Evolutionary conservation across 1,140 invertebrate genomes (phyloP).

Genomic region (Orchestia grillus): DNA sequence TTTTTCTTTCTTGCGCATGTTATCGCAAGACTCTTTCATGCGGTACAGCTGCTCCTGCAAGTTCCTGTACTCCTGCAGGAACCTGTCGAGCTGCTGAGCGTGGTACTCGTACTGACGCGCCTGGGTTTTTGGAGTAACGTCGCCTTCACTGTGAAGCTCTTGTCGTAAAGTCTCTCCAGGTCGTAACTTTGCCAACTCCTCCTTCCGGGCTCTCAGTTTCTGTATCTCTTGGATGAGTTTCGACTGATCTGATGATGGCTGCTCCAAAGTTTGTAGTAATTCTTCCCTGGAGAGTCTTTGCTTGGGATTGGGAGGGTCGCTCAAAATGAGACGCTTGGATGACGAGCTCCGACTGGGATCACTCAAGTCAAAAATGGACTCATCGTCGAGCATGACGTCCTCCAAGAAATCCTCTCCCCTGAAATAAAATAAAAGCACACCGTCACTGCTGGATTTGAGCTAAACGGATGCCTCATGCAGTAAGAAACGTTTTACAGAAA

Average conservation of each 20-base stretch:
- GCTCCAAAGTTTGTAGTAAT: conserved; percentile 40
- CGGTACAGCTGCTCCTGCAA: conserved; percentile 81
- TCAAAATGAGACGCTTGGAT: conserved; percentile 49
- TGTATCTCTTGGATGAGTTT: conserved; percentile 56
- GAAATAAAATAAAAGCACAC: neutral
- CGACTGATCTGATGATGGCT: conserved; percentile 56
- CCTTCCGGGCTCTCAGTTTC: conserved; percentile 55
- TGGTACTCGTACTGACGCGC: conserved; percentile 78
- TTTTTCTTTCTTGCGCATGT: conserved; percentile 67
- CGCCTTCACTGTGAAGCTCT: conserved; percentile 30
- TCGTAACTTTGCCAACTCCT: conserved; percentile 53
- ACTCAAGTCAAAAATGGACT: conserved; percentile 55
- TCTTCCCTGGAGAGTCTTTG: conserved; percentile 50
- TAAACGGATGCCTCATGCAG: neutral
- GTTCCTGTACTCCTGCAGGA: conserved; percentile 81
- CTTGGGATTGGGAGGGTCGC: conserved; percentile 53
- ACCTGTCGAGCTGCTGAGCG: conserved; percentile 81
- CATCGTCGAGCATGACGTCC: conserved; percentile 21
- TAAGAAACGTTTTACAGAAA: neutral
- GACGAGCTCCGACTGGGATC: conserved; percentile 43
- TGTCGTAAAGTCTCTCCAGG: conserved; percentile 56
- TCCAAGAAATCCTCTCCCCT: conserved; percentile 20
- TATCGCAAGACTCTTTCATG: conserved; percentile 83
- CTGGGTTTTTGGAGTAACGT: conserved; percentile 35
- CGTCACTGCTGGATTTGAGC: neutral